A percentile compares a stretch with the other conserved stretches of the same genome.
Evolutionary conservation across 2,797 vertebrate genomes (phyloP).

Genomic region (Florisuga fusca): DNA sequence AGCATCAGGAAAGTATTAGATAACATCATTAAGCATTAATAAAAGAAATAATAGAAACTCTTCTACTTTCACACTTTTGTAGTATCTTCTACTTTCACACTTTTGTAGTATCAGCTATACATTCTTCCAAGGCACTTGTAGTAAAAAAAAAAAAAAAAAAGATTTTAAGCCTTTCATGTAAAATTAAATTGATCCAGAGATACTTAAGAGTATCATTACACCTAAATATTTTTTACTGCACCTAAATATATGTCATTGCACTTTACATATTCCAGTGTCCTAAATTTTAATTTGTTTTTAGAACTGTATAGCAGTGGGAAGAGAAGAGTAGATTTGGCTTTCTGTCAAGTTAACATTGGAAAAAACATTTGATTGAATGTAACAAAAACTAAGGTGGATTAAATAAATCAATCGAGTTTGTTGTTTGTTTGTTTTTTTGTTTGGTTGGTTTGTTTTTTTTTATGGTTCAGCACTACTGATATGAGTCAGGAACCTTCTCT

Average conservation of each 20-base stretch:
- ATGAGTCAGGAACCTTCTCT: not conserved
- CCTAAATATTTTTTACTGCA: not conserved
- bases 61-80: not conserved
- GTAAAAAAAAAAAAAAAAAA: no score
- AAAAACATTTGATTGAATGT: not conserved
- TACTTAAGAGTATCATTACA: not conserved
- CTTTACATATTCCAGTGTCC: not conserved
- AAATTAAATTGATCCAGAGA: not conserved
- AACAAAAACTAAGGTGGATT: not conserved
- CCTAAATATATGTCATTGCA: not conserved
- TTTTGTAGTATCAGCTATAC: not conserved
- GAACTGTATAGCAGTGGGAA: not conserved
- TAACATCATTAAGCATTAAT: not conserved
- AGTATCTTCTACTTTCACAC: not conserved
- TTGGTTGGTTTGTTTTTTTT: no score
- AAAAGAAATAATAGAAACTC: not conserved
- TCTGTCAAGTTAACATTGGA: not conserved
- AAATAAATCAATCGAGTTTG: not conserved
- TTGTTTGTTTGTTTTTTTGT: rapidly evolving
- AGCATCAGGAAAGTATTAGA: not conserved
- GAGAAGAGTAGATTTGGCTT: not conserved
- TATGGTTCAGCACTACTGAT: not conserved
- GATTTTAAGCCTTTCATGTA: not conserved
- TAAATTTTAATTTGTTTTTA: not conserved
- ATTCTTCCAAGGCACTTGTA: not conserved